These are phyloP conservation scores for Machimus atricapillus DNA, from an alignment of 2,888 invertebrate genomes.

Conservation along the genomic window DNA sequence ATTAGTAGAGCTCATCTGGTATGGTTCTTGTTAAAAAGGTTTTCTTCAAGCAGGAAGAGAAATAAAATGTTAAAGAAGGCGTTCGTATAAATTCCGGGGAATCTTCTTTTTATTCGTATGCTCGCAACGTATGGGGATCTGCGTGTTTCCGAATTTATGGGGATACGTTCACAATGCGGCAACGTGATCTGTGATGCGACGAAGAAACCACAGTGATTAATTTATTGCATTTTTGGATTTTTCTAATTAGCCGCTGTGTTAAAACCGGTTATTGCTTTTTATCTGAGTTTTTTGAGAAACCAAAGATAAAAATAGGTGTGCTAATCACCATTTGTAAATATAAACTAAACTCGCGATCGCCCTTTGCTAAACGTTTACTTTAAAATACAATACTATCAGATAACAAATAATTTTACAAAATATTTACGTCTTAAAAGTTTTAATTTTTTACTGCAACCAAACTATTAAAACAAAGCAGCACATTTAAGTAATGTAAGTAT, in stretches of 20 bases:
- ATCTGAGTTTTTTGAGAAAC: background rate
- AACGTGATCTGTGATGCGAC: constrained; percentile 39
- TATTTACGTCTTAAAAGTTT: too few species aligned
- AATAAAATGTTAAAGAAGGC: background rate
- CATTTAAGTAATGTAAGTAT: too few species aligned
- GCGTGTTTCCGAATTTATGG: constrained; percentile 48
- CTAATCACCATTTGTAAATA: too few species aligned
- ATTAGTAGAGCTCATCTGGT: constrained; percentile 54
- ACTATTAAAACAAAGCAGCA: too few species aligned
- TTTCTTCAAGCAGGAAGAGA: background rate
- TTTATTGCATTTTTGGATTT: constrained; percentile 24
- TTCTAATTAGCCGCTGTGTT: constrained; percentile 20
- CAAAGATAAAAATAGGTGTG: background rate
- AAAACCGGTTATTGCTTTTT: background rate
- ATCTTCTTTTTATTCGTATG: constrained; percentile 48
- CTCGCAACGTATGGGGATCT: constrained; percentile 47
- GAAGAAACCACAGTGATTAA: background rate
- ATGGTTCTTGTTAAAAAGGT: constrained; percentile 17
- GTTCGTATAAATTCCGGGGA: constrained; percentile 41
- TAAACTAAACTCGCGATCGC: too few species aligned
- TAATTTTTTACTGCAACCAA: too few species aligned
- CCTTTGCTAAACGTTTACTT: too few species aligned
- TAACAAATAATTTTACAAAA: too few species aligned
- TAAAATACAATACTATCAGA: too few species aligned
- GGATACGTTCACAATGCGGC: constrained; percentile 46